Evolutionary conservation across 2,888 invertebrate species (phyloP).

Genomic region (Chesias legatella): DNA sequence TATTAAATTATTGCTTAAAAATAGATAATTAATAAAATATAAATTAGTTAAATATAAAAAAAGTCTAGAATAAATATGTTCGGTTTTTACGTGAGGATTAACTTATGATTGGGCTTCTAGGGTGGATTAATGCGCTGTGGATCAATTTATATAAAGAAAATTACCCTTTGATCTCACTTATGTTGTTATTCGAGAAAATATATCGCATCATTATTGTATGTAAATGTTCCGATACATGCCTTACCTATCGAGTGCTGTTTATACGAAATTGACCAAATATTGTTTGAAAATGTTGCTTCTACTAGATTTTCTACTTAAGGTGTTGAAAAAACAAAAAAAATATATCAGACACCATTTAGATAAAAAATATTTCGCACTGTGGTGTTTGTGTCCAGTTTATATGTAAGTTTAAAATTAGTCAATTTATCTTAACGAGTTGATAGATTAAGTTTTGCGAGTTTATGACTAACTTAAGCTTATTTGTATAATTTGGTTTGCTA

Average conservation of each 20-base stretch:
- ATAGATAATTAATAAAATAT: too few relatives aligned
- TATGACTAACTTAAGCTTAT: constrained; percentile 58
- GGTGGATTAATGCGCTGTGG: constrained; percentile 21
- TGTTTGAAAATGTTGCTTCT: constrained; percentile 51
- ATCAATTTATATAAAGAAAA: constrained; percentile 47
- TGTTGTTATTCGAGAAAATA: constrained; percentile 45
- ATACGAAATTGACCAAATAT: constrained; percentile 64
- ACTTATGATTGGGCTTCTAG: too few relatives aligned
- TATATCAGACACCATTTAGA: constrained; percentile 28
- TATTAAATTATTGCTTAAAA: too few relatives aligned
- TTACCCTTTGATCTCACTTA: constrained; percentile 67
- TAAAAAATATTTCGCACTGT: constrained; percentile 44
- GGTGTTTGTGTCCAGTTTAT: constrained; percentile 60
- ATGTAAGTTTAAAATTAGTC: constrained; percentile 68
- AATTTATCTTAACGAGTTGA: constrained; percentile 60
- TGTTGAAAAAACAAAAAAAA: constrained; percentile 49
- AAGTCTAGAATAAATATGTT: too few relatives aligned
- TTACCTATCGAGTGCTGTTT: constrained; percentile 52
- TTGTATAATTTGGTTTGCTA: constrained; percentile 68
- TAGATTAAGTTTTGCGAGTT: constrained; percentile 54
- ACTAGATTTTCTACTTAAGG: constrained; percentile 61
- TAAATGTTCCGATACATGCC: constrained; percentile 57
- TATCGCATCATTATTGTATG: constrained; percentile 34
- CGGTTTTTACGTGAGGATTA: too few relatives aligned
- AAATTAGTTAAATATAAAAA: too few relatives aligned